A percentile compares a stretch with the other conserved stretches of the same genome.
phyloP scores from a whole-genome alignment of 2,113 vertebrate genomes.

The Leptocoma aspasia region DNA sequence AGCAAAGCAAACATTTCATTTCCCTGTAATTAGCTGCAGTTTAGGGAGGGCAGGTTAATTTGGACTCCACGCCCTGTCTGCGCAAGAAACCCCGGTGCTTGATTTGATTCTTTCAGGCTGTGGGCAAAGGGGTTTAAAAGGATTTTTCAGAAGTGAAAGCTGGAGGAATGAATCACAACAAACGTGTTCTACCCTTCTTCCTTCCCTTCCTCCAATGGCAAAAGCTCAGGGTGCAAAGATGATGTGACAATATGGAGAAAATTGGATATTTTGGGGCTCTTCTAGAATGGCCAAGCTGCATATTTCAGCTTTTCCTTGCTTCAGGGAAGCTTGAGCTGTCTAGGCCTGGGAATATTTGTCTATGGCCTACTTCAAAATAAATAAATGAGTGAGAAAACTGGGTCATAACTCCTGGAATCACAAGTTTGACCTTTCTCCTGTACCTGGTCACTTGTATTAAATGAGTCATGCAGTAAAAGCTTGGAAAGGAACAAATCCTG shows the following conservation, averaged over 20 bases:
- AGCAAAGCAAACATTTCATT: slow-evolving; percentile 59
- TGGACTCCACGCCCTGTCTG: slow-evolving; percentile 47
- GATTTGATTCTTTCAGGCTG: neutral
- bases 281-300: fast-evolving
- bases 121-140: neutral
- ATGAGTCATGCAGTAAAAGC: neutral
- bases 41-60: slow-evolving; percentile 58
- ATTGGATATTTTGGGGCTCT: neutral
- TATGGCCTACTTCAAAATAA: neutral
- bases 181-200: neutral
- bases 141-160: neutral
- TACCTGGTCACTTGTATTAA: neutral
- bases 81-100: neutral
- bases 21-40: slow-evolving; percentile 58
- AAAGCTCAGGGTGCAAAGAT: neutral
- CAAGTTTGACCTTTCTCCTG: neutral
- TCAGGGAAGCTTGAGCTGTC: neutral
- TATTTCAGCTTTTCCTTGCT: neutral
- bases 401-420: neutral
- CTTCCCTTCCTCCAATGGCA: neutral
- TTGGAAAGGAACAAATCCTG: neutral
- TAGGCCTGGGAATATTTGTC: neutral
- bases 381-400: neutral
- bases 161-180: neutral
- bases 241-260: neutral